Evolutionary conservation across 1,140 invertebrate genomes (phyloP), one percentile per base, ranked within the genome.

Genomic region (Bombus waltoni): DNA sequence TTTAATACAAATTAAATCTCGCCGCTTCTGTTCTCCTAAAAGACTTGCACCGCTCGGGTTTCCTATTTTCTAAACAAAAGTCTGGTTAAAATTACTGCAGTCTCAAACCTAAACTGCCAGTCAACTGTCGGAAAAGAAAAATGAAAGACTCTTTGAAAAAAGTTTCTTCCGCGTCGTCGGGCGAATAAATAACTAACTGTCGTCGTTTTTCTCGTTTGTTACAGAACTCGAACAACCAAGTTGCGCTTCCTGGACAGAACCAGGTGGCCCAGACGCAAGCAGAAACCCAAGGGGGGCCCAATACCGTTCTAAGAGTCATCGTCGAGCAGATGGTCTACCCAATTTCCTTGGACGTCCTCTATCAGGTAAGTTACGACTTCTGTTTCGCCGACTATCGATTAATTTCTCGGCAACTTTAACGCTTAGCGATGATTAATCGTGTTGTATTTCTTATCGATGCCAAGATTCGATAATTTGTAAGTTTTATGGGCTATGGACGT

Each of bases 271-370:
- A 96, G 74, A 94, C 95, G 96, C 93, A 97, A 94, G 96, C 97
- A 44, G 95, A 98, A 85, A 97, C 97, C 22, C 97, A 98, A 95
- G 98, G 98, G 86, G 98, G 98, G 81, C 98, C 98, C 71, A 99
- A 99, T 94, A 99, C 99, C 42, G 99, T 99, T 79, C 97, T 99
- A 66, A 97, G 99, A 83, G 99, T 99, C 74, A 99, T 99, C 94
- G 97, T 99, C 89, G 99, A 99, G 95, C 98, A 99, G 95, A 98
- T 99, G 97, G 96, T 99, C 84, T 99, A 99, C 95, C 99, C 99
- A 25, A 99, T 99, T 87, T 98, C 98, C 59, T 97, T 99, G 91
- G 99, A 99, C 94, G 98, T 99, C 76, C 97, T 99, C 83, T 98
- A 99, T 96, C 97, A 97, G 96, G 97, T 98, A 95, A 95, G 95